Evolutionary conservation across 2,888 invertebrate genomes (phyloP), one percentile per base, ranked within the genome.

Genomic region (Muscina levida): DNA sequence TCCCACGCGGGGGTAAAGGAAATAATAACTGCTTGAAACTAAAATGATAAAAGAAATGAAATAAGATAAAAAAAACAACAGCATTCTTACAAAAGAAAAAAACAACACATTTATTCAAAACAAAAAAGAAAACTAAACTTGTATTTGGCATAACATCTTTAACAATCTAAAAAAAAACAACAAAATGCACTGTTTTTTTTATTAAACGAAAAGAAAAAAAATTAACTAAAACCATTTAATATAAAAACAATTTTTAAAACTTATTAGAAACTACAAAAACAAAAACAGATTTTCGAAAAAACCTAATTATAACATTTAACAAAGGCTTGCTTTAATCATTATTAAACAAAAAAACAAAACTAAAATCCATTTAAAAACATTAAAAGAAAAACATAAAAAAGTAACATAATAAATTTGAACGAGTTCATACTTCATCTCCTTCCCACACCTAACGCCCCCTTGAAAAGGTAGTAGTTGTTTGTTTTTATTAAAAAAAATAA

Each of bases 261-360:
- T 72, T 75, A 59, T 82, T 76, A 79, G 76, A 73, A 70, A 39
- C 65, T 46, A 56, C n/a, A n/a, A 82, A 71, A 44, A 56, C 67
- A 68, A 11, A 31, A 37, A 62, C 11, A 42, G 59, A 42, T 42
- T 31, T 31, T 31, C 31, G 31, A 42, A 42, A 68, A 53, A 70
- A 74, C 42, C 46, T 24, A n/a, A n/a, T n/a, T n/a, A n/a, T 39
- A 37, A 67, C 26, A 67, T 26, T 37, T 26, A 39, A 56, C 56
- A 57, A 78, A 76, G 15, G 76, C 75, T 82, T 76, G 82, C 82
- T 76, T 79, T 67, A 51, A 68, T 76, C 66, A 72, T n/a, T 62
- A 53, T 53, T 59, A 46, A 62, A 51, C 19, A 24, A 71, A 59
- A 26, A 68, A 48, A 59, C n/a, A n/a, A n/a, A n/a, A n/a, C n/a